Conservation (phyloP, 1,140 invertebrate species). For the Dryas iulia region DNA sequence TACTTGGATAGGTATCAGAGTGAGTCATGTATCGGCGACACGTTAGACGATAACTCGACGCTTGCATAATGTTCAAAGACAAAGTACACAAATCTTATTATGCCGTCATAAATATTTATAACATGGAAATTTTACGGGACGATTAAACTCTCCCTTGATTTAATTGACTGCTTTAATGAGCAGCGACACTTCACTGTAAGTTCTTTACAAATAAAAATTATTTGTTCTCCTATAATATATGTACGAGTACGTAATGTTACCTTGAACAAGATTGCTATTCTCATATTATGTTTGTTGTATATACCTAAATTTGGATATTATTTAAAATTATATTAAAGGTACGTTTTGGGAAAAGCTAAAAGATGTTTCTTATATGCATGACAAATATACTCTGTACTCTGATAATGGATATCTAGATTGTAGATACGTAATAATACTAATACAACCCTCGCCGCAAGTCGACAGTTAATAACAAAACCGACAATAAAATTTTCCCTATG, state of each 20-base stretch:
- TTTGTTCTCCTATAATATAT: neutral
- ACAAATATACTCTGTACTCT: neutral
- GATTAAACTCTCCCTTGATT: neutral
- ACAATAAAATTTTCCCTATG: constrained; percentile 20
- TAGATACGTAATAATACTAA: neutral
- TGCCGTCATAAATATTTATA: constrained; percentile 9
- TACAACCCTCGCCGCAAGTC: neutral
- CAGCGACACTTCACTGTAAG: too few species aligned
- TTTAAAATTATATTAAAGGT: too few species aligned
- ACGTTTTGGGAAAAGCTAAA: too few species aligned
- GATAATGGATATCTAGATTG: too few species aligned
- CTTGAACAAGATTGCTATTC: too few species aligned
- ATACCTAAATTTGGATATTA: too few species aligned
- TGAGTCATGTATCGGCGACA: constrained; percentile 6
- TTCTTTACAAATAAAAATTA: neutral
- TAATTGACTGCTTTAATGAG: neutral
- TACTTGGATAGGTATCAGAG: too few species aligned
- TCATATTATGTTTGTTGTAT: too few species aligned
- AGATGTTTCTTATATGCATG: neutral
- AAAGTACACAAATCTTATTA: constrained; percentile 12
- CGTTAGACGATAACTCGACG: neutral
- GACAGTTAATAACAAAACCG: neutral
- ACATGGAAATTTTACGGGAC: neutral
- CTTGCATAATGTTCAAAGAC: constrained; percentile 9
- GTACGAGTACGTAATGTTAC: neutral